Evolutionary conservation across 2,888 invertebrate genomes (phyloP).

Genomic region (Tryphoninae sp.): DNA sequence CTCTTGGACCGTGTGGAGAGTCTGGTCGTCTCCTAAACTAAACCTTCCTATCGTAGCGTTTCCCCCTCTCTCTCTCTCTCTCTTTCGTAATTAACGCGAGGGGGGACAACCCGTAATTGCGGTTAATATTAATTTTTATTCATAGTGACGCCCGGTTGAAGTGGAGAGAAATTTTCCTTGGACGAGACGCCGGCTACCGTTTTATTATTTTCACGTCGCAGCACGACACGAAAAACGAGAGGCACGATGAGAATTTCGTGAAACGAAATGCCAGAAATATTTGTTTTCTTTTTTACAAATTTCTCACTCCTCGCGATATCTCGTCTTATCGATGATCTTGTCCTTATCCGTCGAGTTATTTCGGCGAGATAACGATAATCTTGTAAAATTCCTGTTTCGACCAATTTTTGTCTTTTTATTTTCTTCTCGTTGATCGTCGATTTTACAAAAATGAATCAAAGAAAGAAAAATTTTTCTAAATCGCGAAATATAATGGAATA

Average conservation of each 20-base stretch:
- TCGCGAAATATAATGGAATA: background rate
- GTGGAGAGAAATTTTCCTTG: conserved; percentile 37
- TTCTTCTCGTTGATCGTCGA: background rate
- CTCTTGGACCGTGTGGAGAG: conserved; percentile 23
- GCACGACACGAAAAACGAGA: conserved; percentile 29
- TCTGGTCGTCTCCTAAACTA: conserved; percentile 41
- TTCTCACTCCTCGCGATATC: conserved; percentile 7
- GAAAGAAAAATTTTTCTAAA: background rate
- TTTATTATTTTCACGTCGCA: conserved; percentile 62
- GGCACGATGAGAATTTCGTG: conserved; percentile 27
- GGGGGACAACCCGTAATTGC: conserved; percentile 67
- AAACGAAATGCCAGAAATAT: conserved; percentile 18
- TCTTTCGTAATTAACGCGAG: conserved; percentile 55
- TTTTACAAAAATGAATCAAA: background rate
- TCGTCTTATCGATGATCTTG: background rate
- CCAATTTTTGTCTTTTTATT: background rate
- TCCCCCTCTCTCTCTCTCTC: conserved; percentile 1
- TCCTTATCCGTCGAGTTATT: conserved; percentile 27
- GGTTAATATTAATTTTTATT: conserved; percentile 74
- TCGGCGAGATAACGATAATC: background rate
- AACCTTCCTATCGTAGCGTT: conserved; percentile 25
- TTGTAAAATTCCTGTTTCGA: background rate
- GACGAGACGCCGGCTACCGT: conserved; percentile 56
- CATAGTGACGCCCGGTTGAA: conserved; percentile 28
- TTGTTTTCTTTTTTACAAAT: background rate